Percentiles rank a stretch among this genome's conserved stretches.
phyloP scores from a whole-genome alignment of 2,113 vertebrate genomes.

The Mesitornis unicolor region DNA sequence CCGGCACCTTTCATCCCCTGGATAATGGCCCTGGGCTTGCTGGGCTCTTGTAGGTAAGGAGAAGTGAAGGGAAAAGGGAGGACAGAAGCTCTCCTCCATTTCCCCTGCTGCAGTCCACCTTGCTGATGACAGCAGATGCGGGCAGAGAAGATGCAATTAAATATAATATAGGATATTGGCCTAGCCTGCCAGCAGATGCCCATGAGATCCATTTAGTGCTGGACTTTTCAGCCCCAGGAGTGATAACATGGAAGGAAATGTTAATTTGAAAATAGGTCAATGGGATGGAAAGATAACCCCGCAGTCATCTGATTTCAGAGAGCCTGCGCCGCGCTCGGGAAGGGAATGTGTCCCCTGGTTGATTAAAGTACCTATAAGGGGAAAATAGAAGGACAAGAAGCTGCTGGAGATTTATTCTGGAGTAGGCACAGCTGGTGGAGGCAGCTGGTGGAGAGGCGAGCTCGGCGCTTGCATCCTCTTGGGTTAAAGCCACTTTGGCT shows the following conservation, averaged over 20 bases:
- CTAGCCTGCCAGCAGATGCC: background rate
- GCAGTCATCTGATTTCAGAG: constrained; percentile 15
- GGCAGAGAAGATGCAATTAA: background rate
- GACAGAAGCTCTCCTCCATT: background rate
- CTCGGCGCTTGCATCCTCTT: background rate
- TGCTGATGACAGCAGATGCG: background rate
- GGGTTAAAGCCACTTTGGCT: background rate
- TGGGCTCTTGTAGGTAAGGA: background rate
- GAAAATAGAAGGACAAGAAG: constrained; percentile 26
- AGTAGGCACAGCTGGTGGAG: constrained; percentile 55
- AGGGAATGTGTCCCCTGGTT: background rate
- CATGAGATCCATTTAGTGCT: background rate
- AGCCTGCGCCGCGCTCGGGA: background rate
- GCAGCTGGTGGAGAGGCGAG: constrained; percentile 53
- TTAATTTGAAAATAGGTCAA: constrained; percentile 53
- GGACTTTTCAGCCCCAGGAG: background rate
- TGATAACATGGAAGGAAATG: background rate
- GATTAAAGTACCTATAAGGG: background rate
- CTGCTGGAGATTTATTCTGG: constrained; percentile 10
- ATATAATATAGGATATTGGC: background rate
- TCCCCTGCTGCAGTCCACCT: background rate
- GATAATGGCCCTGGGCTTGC: background rate
- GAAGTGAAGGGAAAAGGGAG: background rate
- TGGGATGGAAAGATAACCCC: background rate
- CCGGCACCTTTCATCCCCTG: background rate